Evolutionary conservation across 2,797 vertebrate species (phyloP).

Genomic region (Cyprinella venusta): DNA sequence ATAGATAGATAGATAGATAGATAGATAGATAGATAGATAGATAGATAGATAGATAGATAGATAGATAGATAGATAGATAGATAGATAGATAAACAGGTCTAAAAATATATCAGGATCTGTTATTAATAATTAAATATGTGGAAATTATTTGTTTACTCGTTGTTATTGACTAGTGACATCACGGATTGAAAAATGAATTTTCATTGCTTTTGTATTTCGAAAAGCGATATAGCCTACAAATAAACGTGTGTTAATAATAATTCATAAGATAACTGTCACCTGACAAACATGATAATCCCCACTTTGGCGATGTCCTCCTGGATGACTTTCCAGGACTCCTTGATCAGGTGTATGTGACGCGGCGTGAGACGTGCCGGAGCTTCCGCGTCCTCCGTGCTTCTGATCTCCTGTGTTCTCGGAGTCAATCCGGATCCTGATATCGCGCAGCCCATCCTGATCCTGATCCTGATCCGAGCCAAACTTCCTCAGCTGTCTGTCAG

Average conservation of each 20-base stretch:
- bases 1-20: too few species aligned
- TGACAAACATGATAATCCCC: conserved; percentile 85
- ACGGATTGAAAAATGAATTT: background rate
- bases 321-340: conserved; percentile 84
- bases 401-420: conserved; percentile 62
- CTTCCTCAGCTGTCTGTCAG: background rate
- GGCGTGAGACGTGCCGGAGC: conserved; percentile 63
- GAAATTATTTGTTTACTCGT: too few species aligned
- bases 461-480: too few species aligned
- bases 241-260: background rate
- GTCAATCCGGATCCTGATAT: conserved; percentile 74
- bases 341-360: conserved; percentile 77
- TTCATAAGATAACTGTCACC: conserved; percentile 66
- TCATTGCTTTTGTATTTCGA: background rate
- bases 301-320: conserved; percentile 83
- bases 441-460: conserved; percentile 79
- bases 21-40: too few species aligned
- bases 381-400: conserved; percentile 62
- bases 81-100: too few species aligned
- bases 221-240: background rate
- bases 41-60: too few species aligned
- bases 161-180: background rate
- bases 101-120: background rate
- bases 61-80: too few species aligned
- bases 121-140: background rate